Evolutionary conservation across 2,113 vertebrate species (phyloP).

Genomic region (Ammodytes marinus): DNA sequence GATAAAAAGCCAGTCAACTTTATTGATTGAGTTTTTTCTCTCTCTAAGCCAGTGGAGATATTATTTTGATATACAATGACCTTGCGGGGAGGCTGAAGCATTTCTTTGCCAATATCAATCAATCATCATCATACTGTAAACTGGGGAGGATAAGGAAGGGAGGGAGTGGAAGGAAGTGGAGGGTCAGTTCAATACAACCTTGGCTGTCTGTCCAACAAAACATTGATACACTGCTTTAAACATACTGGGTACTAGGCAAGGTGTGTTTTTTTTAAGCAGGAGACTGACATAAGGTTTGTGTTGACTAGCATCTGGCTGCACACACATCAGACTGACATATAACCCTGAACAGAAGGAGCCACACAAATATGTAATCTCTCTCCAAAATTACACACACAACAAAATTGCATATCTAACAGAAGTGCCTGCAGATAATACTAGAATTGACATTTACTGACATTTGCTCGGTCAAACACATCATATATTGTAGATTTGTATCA

Average conservation of each 20-base stretch:
- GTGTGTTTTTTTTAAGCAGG: not conserved
- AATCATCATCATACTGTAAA: conserved; percentile 46
- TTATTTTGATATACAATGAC: conserved; percentile 58
- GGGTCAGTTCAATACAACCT: conserved; percentile 12
- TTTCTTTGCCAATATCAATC: conserved; percentile 49
- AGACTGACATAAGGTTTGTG: not conserved
- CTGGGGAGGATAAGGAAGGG: not conserved
- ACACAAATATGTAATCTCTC: not conserved
- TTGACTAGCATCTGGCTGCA: not conserved
- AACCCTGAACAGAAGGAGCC: not conserved
- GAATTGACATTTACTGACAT: conserved; percentile 26
- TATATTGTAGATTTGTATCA: not conserved
- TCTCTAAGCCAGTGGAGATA: not conserved
- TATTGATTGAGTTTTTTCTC: conserved; percentile 15
- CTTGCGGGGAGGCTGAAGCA: conserved; percentile 44
- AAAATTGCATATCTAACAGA: not conserved
- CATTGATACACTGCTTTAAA: conserved; percentile 10
- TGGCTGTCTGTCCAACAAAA: conserved; percentile 1
- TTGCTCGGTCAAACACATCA: not conserved
- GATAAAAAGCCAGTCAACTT: conserved; percentile 13
- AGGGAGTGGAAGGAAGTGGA: conserved; percentile 11
- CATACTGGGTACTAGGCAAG: not conserved
- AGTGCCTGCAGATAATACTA: not conserved
- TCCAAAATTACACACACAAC: not conserved
- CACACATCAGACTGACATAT: not conserved